Conservation (phyloP, 2,888 invertebrate genomes). For the Drosophila robusta region DNA sequence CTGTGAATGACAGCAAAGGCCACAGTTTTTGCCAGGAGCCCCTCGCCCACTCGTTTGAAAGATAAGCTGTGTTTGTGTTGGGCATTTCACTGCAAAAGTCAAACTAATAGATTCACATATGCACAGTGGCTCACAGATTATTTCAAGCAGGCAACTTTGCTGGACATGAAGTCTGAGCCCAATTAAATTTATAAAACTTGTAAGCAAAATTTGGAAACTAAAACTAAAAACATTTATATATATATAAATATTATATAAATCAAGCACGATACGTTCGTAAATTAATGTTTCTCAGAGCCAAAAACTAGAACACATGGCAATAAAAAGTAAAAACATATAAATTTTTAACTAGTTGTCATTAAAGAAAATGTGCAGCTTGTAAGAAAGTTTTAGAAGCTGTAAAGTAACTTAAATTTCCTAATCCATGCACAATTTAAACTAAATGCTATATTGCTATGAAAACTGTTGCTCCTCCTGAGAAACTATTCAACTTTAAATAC, state of each 20-base stretch:
- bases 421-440: no score
- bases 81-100: conserved; percentile 20
- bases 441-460: no score
- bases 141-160: conserved; percentile 4
- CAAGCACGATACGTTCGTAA: background rate
- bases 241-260: no score
- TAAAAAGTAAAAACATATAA: no score
- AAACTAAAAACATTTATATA: background rate
- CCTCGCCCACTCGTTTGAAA: background rate
- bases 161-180: background rate
- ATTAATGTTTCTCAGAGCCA: no score
- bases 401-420: no score
- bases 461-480: no score
- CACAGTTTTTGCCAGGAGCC: conserved; percentile 45
- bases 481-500: no score
- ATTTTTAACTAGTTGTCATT: no score
- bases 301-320: no score
- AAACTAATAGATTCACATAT: conserved; percentile 23
- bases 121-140: conserved; percentile 7
- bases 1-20: conserved; percentile 68
- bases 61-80: background rate
- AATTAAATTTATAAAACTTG: conserved; percentile 1
- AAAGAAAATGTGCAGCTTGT: no score
- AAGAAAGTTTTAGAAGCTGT: no score
- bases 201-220: background rate